phyloP scores from a whole-genome alignment of 2,797 vertebrate genomes.

The Nannoperca obscura region DNA sequence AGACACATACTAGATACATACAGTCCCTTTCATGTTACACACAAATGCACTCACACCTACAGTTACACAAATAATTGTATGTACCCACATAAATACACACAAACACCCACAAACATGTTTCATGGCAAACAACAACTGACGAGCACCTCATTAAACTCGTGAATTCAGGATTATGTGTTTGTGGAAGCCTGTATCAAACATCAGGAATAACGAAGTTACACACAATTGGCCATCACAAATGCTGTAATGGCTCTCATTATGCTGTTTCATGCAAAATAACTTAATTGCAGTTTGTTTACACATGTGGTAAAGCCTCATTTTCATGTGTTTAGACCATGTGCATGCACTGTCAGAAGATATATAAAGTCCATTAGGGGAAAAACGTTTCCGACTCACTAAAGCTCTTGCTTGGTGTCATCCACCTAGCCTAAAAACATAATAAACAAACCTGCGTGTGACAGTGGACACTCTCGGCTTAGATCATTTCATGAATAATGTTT shows the following conservation, averaged over 20 bases:
- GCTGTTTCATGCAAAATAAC: slow-evolving; percentile 52
- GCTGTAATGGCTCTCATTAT: slow-evolving; percentile 70
- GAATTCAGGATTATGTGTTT: slow-evolving; percentile 48
- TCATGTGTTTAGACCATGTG: slow-evolving; percentile 54
- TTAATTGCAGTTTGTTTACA: slow-evolving; percentile 66
- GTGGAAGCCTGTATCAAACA: slow-evolving; percentile 34
- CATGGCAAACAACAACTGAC: slow-evolving; percentile 16
- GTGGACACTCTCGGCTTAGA: background rate
- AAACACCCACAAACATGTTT: slow-evolving; percentile 3
- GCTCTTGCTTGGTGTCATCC: slow-evolving; percentile 18
- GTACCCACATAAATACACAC: slow-evolving; percentile 25
- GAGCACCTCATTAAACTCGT: slow-evolving; percentile 29
- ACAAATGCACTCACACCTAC: slow-evolving; percentile 1
- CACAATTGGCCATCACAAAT: slow-evolving; percentile 43
- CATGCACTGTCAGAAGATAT: slow-evolving; percentile 39
- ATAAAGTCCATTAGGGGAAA: slow-evolving; percentile 32
- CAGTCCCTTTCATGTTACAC: background rate
- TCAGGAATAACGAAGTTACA: slow-evolving; percentile 41
- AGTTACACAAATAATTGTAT: background rate
- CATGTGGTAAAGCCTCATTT: slow-evolving; percentile 51
- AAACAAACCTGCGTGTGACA: slow-evolving; percentile 18
- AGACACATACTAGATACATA: slow-evolving; percentile 1
- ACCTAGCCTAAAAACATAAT: slow-evolving; percentile 5
- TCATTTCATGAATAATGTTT: background rate
- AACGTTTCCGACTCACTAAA: slow-evolving; percentile 37